Evolutionary conservation across 2,113 vertebrate species (phyloP), one percentile per base, ranked within the genome.

Genomic region (Typhlomys cinereus): DNA sequence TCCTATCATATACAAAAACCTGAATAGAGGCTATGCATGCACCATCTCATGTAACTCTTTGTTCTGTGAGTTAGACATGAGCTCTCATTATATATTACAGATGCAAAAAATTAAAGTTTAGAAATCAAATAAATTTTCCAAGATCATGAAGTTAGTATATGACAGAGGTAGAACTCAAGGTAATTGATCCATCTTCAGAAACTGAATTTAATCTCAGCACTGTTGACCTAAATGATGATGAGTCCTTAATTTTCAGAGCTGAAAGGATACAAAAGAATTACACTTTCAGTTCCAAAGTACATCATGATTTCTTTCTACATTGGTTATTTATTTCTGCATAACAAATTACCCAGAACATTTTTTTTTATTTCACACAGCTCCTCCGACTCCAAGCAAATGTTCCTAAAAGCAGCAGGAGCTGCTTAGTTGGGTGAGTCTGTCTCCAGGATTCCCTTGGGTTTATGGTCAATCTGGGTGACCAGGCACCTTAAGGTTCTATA

Each of bases 61-160:
- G 64, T 90, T 80, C 17, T 70, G 36, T 59, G 17, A 78, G 29
- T 73, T 29, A 74, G 12, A 85, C 50, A 62, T 70, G 23, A 70
- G 57, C 84, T 89, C 21, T 4, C 84, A 85, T 50, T 25, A 13
- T 59, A 88, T 54, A 79, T 62, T 70, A 78, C 1, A 62, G 1
- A 61, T 36, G 34, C 94, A 23, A 48, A 78, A 94, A 83, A 91
- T 88, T 78, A 83, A 92, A 82, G 17, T 54, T 75, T 75, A 46
- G 27, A 93, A 90, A 52, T 66, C 66, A 90, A 52, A 14, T 31
- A 80, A 94, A 67, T 85, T 83, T 29, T 31, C 61, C 54, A 86
- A 59, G 21, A 73, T 79, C 3, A 67, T 34, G n/a, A 90, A 71
- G 7, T 52, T 78, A 69, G 12, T 73, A 13, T 11, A 36, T 34